phyloP scores from a whole-genome alignment of 2,888 invertebrate genomes.

The Aphidius colemani region DNA sequence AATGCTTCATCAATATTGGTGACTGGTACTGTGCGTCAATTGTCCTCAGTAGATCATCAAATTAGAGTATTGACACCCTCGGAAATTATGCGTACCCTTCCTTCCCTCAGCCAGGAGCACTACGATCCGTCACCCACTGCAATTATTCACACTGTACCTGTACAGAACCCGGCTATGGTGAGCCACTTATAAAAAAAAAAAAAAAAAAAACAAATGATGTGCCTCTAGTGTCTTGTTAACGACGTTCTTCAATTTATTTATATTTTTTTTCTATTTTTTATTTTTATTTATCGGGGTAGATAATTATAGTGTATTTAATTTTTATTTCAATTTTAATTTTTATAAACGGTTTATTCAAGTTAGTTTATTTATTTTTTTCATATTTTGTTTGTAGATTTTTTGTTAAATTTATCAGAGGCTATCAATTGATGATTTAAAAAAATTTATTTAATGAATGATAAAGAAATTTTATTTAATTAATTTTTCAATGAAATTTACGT shows the following conservation, averaged over 20 bases:
- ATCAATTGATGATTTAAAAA: too few species aligned
- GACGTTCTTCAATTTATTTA: constrained; percentile 36
- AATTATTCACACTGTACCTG: constrained; percentile 62
- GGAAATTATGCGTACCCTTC: constrained; percentile 89
- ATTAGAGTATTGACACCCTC: constrained; percentile 87
- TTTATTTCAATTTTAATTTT: background rate
- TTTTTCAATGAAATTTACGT: constrained; percentile 19
- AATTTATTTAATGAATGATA: too few species aligned
- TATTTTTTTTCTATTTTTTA: constrained; percentile 25
- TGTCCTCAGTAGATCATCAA: constrained; percentile 73
- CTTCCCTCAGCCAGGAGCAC: constrained; percentile 78
- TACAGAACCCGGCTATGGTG: constrained; percentile 61
- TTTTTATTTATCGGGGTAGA: constrained; percentile 14
- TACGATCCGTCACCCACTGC: constrained; percentile 67
- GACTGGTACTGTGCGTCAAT: constrained; percentile 61
- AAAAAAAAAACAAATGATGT: constrained; percentile 41
- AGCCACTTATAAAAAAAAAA: constrained; percentile 51
- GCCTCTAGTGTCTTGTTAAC: constrained; percentile 59
- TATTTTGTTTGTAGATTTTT: constrained; percentile 28
- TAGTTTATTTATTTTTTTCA: constrained; percentile 13
- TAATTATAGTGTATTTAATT: background rate
- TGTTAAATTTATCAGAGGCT: constrained; percentile 17
- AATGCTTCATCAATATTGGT: constrained; percentile 48
- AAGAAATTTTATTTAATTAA: constrained; percentile 1
- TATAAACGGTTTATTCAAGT: background rate